Base-by-base conservation (phyloP, 2,888 invertebrate species). In the Lasioglossum leucozonium region DNA sequence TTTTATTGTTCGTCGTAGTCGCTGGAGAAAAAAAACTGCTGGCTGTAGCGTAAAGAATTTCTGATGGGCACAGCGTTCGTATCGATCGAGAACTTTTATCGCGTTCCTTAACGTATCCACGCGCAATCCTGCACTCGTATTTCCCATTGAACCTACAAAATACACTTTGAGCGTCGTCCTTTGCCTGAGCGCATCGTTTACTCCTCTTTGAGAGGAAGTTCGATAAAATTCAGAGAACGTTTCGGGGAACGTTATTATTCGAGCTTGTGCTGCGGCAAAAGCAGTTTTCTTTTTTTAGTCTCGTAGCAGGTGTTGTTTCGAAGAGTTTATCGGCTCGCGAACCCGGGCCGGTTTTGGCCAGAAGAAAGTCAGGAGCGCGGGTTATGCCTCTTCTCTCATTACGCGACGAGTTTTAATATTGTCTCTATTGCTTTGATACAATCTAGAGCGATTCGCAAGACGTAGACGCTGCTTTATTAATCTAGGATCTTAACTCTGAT, bases 81-180 rank as follows among this genome's bases (percentile, higher is more conserved):
- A 82, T 88, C 80, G 81, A 85, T 62, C 74, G 80, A 62, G 42
- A 44, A 4, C 77, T 72, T 79, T 85, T 90, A 79, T 85, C 80
- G 81, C 77, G 26, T 3, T 58, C 30, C n/a, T 76, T 78, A 76
- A 26, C 72, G 42, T 40, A 77, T 37, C 10, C 37, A 34, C 55
- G 10, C 37, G 44, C 18, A 22, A 78, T 74, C 55, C 67, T 67
- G 16, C 13, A 6, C 71, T 34, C 62, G 40, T 65, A 55, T 72
- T 69, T 37, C 26, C 47, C 42, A 26, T n/a, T 37, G 40, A 47
- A 75, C 62, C 65, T 69, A 82, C 65, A 69, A 67, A 80, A 67
- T 72, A 74, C 51, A 42, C 58, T 62, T 55, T 51, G 72, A 26
- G 34, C 69, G 13, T 44, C 34, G 22, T 44, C 37, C 34, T 69